Evolutionary conservation across 2,888 invertebrate genomes (phyloP).

Genomic region (Latrodectus hesperus): DNA sequence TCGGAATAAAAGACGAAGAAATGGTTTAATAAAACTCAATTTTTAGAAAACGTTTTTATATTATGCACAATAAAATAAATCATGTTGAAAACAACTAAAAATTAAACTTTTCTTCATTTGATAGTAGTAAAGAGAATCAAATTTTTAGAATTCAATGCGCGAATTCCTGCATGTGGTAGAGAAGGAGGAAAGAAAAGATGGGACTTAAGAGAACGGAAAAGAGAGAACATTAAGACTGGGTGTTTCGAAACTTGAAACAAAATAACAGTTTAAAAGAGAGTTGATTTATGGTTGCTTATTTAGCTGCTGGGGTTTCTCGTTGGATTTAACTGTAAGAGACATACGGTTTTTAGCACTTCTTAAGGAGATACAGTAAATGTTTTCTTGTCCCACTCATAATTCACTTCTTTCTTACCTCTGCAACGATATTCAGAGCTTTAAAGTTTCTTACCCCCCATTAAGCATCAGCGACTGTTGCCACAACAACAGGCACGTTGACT

Average conservation of each 20-base stretch:
- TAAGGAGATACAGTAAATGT: conserved; percentile 35
- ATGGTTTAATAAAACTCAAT: no score
- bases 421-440: no score
- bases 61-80: no score
- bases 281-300: conserved; percentile 52
- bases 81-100: no score
- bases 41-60: no score
- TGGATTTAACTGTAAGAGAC: conserved; percentile 35
- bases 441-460: no score
- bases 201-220: neutral
- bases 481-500: neutral
- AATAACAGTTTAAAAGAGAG: conserved; percentile 27
- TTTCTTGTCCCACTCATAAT: conserved; percentile 19
- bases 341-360: conserved; percentile 49
- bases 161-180: no score
- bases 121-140: no score
- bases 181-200: neutral
- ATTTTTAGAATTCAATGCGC: no score
- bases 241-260: conserved; percentile 18
- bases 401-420: conserved; percentile 5
- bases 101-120: no score
- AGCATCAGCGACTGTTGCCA: neutral
- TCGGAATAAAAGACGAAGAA: no score
- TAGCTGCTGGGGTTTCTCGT: conserved; percentile 15
- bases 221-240: conserved; percentile 3